These are phyloP conservation scores for Synergus gifuensis DNA, from an alignment of 2,888 invertebrate genomes.

Conservation along the genomic window DNA sequence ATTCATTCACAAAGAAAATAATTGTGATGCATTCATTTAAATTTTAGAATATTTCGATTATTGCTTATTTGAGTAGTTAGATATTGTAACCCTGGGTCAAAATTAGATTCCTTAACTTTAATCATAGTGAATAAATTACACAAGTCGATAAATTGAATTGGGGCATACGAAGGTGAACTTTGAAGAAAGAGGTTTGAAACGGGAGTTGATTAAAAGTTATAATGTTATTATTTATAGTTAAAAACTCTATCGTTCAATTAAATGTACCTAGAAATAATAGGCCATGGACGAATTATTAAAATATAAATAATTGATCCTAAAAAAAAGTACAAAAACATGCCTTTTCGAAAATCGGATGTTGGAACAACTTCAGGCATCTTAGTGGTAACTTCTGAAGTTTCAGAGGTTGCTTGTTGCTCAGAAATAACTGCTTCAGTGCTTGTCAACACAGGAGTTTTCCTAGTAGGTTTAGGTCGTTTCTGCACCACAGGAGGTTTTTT, in stretches of 20 bases:
- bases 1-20: too few relatives aligned
- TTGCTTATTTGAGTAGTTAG: not conserved
- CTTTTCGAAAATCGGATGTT: conserved; percentile 68
- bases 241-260: not conserved
- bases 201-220: not conserved
- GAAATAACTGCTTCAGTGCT: conserved; percentile 58
- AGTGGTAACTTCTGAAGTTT: conserved; percentile 47
- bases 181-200: not conserved
- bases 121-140: not conserved
- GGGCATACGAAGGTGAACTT: not conserved
- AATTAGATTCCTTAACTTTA: not conserved
- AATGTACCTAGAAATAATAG: too few relatives aligned
- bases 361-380: conserved; percentile 68
- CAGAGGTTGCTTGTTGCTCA: conserved; percentile 49
- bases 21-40: not conserved
- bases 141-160: not conserved
- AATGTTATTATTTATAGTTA: not conserved
- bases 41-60: not conserved
- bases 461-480: conserved; percentile 76
- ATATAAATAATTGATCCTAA: too few relatives aligned
- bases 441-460: conserved; percentile 69
- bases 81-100: not conserved
- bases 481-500: conserved; percentile 58
- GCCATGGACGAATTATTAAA: too few relatives aligned
- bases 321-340: conserved; percentile 61